Conservation (phyloP, 64 coral and sea anemone genomes). For the Cladopsammia gracilis region DNA sequence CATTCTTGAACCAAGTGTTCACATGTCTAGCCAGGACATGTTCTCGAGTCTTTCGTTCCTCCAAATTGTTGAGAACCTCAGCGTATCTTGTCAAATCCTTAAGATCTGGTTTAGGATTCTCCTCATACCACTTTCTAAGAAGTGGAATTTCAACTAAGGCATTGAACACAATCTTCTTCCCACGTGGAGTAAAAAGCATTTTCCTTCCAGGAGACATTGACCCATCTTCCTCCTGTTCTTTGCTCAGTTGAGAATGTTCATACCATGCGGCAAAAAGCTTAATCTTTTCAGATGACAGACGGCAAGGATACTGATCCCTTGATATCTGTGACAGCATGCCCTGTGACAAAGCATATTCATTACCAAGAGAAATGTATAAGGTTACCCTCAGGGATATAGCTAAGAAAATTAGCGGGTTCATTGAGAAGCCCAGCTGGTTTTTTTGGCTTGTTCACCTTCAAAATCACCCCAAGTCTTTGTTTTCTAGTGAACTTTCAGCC, state of each 20-base stretch:
- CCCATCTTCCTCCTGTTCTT: conserved; percentile 76
- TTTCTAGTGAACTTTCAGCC: too few species aligned
- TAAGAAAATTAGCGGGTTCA: too few species aligned
- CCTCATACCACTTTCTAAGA: conserved; percentile 89
- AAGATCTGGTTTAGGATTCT: conserved; percentile 82
- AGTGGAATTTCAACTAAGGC: conserved; percentile 87
- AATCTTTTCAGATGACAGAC: conserved; percentile 90
- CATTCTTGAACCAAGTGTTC: conserved; percentile 99
- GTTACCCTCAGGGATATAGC: too few species aligned
- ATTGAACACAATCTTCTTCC: conserved; percentile 98
- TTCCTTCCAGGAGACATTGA: conserved; percentile 63
- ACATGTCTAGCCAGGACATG: conserved; percentile 86
- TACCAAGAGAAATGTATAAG: not conserved
- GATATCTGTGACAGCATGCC: conserved; percentile 99
- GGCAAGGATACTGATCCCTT: conserved; percentile 94
- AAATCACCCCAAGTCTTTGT: too few species aligned
- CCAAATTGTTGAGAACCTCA: conserved; percentile 84
- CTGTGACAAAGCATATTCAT: conserved; percentile 22
- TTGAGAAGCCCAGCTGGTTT: too few species aligned
- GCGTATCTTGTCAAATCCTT: conserved; percentile 85
- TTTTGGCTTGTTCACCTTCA: too few species aligned
- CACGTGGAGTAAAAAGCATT: conserved; percentile 61
- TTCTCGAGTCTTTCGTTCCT: conserved; percentile 82
- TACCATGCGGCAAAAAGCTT: conserved; percentile 96
- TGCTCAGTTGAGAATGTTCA: conserved; percentile 77